These are phyloP conservation scores for Gallinago stenura DNA, from an alignment of 2,797 vertebrate species.

Conservation along the genomic window DNA sequence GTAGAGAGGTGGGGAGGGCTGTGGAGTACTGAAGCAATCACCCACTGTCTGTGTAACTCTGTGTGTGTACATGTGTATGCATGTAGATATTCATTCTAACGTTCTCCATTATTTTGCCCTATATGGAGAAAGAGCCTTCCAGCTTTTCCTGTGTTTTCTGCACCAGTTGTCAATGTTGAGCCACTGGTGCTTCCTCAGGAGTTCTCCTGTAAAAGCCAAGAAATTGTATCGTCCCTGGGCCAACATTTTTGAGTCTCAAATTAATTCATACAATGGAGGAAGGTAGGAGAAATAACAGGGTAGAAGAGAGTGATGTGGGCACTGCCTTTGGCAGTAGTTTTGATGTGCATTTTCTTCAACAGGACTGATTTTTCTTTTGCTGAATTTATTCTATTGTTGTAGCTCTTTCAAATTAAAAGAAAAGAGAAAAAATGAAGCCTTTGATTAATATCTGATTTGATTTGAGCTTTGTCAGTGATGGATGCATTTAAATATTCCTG, in stretches of 20 bases:
- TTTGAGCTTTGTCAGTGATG: slow-evolving; percentile 67
- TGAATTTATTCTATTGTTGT: slow-evolving; percentile 49
- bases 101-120: neutral
- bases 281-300: neutral
- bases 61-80: rapidly evolving
- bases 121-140: neutral
- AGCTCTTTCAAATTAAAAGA: slow-evolving; percentile 55
- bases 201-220: neutral
- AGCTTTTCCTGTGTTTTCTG: neutral
- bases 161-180: neutral
- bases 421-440: slow-evolving; percentile 11
- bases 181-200: neutral
- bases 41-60: neutral
- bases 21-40: neutral
- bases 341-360: slow-evolving; percentile 25
- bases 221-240: neutral
- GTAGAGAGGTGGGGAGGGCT: neutral
- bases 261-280: neutral
- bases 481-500: slow-evolving; percentile 70
- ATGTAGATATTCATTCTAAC: neutral
- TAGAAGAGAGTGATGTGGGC: neutral
- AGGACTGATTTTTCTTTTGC: neutral
- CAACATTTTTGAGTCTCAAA: neutral
- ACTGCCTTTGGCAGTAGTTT: slow-evolving; percentile 4
- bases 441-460: slow-evolving; percentile 73